These are phyloP conservation scores for Netelia melanura DNA, from an alignment of 2,888 invertebrate species.

Conservation along the genomic window DNA sequence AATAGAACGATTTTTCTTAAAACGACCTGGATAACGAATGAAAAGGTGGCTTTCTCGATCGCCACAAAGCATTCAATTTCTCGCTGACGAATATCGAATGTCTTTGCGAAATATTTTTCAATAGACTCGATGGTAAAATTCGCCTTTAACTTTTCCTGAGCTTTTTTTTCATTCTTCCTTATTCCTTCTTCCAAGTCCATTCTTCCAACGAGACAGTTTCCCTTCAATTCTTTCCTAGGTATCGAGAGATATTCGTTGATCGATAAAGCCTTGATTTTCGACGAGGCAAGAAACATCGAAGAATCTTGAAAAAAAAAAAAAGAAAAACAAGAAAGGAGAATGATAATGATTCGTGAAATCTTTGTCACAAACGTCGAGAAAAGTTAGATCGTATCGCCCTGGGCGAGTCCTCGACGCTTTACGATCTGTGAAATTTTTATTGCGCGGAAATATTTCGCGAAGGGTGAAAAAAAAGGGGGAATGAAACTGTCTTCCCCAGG, in stretches of 20 bases:
- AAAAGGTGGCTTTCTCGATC: not conserved
- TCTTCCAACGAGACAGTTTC: not conserved
- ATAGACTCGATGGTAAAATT: not conserved
- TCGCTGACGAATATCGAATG: not conserved
- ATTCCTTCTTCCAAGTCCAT: not conserved
- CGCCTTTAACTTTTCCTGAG: not conserved
- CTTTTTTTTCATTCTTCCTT: not conserved
- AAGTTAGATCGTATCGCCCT: too few species aligned
- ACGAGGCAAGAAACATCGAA: not conserved
- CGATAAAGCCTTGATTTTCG: too few species aligned
- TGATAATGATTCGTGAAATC: not conserved
- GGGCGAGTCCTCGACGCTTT: too few species aligned
- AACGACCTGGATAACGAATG: not conserved
- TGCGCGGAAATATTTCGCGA: not conserved
- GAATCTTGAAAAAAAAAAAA: not conserved
- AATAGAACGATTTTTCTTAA: conserved; percentile 4
- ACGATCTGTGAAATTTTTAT: too few species aligned
- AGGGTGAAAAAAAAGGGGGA: not conserved
- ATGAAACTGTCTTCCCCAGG: not conserved
- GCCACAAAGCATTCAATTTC: conserved; percentile 24
- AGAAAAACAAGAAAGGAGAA: not conserved
- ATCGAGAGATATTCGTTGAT: not conserved
- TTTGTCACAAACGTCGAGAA: not conserved
- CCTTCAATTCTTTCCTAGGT: not conserved
- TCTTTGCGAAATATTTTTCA: conserved; percentile 11